These are phyloP conservation scores for Bugula neritina DNA, from an alignment of 2,888 invertebrate genomes.

Conservation along the genomic window DNA sequence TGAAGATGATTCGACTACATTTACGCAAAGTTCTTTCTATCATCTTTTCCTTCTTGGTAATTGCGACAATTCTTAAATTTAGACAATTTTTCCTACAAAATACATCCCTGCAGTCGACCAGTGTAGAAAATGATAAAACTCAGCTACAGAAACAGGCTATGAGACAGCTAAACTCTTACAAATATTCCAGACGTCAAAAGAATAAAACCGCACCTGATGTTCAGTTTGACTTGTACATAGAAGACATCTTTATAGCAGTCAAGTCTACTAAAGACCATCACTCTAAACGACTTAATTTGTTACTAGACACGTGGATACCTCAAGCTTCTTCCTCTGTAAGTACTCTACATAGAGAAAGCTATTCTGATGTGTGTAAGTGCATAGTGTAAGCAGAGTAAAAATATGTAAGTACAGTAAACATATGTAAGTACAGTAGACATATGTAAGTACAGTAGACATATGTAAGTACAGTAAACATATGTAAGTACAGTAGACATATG, in stretches of 20 bases:
- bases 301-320: slow-evolving; percentile 91
- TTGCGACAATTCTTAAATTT: no score
- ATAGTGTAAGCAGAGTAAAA: background rate
- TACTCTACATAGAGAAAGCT: background rate
- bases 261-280: slow-evolving; percentile 89
- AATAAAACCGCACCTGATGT: background rate
- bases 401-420: background rate
- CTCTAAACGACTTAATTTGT: slow-evolving; percentile 72
- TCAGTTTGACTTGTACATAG: slow-evolving; percentile 25
- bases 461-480: background rate
- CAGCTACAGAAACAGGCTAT: no score
- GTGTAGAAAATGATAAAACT: no score
- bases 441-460: background rate
- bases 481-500: background rate
- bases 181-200: background rate
- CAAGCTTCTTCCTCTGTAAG: slow-evolving; percentile 82
- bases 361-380: background rate
- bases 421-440: background rate
- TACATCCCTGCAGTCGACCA: no score
- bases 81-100: no score
- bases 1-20: no score
- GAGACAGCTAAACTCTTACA: background rate
- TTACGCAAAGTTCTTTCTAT: no score
- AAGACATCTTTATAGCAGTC: slow-evolving; percentile 85
- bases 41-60: no score